phyloP scores from a whole-genome alignment of 2,888 invertebrate species.

The Thymelicus acteon region DNA sequence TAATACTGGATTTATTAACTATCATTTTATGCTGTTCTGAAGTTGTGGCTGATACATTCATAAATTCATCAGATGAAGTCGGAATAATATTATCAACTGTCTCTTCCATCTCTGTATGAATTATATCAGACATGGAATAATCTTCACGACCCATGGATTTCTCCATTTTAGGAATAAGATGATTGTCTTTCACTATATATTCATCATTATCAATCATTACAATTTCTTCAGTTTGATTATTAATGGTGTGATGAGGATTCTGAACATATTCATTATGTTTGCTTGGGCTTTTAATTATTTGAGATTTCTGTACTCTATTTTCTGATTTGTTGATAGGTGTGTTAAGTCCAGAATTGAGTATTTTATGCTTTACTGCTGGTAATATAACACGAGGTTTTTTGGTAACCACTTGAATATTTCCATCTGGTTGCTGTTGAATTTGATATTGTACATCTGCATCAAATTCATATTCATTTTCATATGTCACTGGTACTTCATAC shows the following conservation, averaged over 20 bases:
- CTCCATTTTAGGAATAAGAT: conserved; percentile 62
- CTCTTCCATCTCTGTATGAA: conserved; percentile 57
- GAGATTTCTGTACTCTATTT: conserved; percentile 51
- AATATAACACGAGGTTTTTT: conserved; percentile 57
- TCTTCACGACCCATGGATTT: conserved; percentile 51
- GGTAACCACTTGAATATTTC: conserved; percentile 80
- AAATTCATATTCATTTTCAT: conserved; percentile 64
- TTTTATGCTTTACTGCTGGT: conserved; percentile 64
- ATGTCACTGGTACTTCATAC: conserved; percentile 61
- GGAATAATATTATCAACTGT: conserved; percentile 51
- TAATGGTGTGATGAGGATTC: conserved; percentile 44
- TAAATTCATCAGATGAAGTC: conserved; percentile 62
- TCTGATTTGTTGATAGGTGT: conserved; percentile 39
- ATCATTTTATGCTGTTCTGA: conserved; percentile 57
- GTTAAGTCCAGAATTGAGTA: conserved; percentile 68
- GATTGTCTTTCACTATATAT: conserved; percentile 78
- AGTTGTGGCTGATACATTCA: conserved; percentile 53
- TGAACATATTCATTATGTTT: conserved; percentile 53
- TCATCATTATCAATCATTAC: conserved; percentile 86
- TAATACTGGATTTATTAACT: conserved; percentile 61
- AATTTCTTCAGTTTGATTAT: conserved; percentile 60
- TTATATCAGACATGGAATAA: conserved; percentile 59
- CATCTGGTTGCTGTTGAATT: conserved; percentile 66
- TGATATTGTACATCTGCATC: conserved; percentile 61
- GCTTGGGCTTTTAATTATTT: conserved; percentile 43